Conservation (phyloP, 92 coral and sea anemone genomes). For the Porites rus region DNA sequence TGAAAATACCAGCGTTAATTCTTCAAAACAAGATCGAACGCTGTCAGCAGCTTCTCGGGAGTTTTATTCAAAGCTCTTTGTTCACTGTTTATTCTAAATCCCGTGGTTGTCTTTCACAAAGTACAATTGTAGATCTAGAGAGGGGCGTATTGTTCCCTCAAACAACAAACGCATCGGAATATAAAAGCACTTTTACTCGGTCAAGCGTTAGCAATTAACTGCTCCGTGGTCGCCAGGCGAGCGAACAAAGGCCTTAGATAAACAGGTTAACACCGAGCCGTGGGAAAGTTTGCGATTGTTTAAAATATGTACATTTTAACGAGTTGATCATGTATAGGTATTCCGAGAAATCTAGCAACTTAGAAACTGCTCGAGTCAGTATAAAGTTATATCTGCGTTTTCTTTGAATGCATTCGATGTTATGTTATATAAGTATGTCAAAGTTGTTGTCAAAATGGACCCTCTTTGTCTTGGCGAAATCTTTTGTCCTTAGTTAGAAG, state of each 20-base stretch:
- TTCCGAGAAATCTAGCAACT: not conserved
- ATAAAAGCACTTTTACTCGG: slow-evolving; percentile 10
- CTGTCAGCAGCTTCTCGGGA: slow-evolving; percentile 5
- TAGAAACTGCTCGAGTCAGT: not conserved
- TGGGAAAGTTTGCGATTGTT: slow-evolving; percentile 48
- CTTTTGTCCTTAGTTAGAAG: slow-evolving; percentile 20
- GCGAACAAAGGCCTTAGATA: slow-evolving; percentile 28
- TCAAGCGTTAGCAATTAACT: slow-evolving; percentile 46
- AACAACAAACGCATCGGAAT: slow-evolving; percentile 35
- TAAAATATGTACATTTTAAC: slow-evolving; percentile 36
- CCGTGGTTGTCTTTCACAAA: slow-evolving; percentile 1
- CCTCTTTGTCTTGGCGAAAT: slow-evolving; percentile 18
- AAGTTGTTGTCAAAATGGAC: not conserved
- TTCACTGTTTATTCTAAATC: slow-evolving; percentile 29
- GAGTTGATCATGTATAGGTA: slow-evolving; percentile 29
- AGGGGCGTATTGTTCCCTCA: not conserved
- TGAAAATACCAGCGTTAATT: not conserved
- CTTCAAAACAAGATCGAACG: not conserved
- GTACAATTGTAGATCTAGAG: slow-evolving; percentile 23
- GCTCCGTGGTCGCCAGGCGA: slow-evolving; percentile 12
- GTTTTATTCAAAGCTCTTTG: slow-evolving; percentile 13
- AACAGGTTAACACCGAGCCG: slow-evolving; percentile 37
- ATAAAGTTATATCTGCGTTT: not conserved
- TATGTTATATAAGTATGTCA: slow-evolving; percentile 19
- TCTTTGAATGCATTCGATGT: not conserved